Base-by-base conservation (phyloP, 2,797 vertebrate species). In the Sylvia borin region DNA sequence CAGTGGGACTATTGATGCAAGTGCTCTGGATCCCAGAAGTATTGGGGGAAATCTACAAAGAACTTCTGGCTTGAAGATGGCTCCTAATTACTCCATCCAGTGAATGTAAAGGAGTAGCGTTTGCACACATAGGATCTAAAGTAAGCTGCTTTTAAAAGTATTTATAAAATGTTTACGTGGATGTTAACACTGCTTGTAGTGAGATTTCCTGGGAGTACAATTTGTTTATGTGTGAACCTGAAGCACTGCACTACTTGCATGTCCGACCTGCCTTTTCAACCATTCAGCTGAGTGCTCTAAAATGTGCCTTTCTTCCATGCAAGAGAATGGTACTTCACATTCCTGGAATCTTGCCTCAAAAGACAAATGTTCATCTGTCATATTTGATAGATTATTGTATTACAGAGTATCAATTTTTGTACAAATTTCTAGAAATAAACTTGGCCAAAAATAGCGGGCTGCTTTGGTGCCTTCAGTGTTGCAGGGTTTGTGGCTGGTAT, bases 391-490 rank as follows among this genome's bases (percentile, higher is more conserved):
- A 96, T 43, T 71, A 34, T 92, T 97, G 88, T 97, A 90, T 92
- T 74, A 50, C 25, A 45, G 95, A 94, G 72, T 80, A 66, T 64
- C 22, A 26, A 85, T 97, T 97, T 97, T 97, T 97, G 97, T 97
- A 98, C 96, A 95, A 94, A 97, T 97, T 96, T 97, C 94, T 97
- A 97, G 86, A 96, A 98, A 97, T 96, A 95, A 97, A 97, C 70
- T 84, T 13, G 70, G 77, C 50, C 58, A 78, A 95, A 97, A 95
- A 34, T 3, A 40, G 34, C 2, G 8, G 47, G 38, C 42, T 94
- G 38, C 50, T 85, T 34, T 54, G 62, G 61, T 90, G 17, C 86
- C 50, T 61, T 50, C 34, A 26, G 57, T 29, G 42, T 61, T 31
- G 60, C 15, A 21, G 32, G 53, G 5, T 36, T 20, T 22, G 51